These are phyloP conservation scores for Noctua comes DNA, from an alignment of 2,888 invertebrate species.

Conservation along the genomic window DNA sequence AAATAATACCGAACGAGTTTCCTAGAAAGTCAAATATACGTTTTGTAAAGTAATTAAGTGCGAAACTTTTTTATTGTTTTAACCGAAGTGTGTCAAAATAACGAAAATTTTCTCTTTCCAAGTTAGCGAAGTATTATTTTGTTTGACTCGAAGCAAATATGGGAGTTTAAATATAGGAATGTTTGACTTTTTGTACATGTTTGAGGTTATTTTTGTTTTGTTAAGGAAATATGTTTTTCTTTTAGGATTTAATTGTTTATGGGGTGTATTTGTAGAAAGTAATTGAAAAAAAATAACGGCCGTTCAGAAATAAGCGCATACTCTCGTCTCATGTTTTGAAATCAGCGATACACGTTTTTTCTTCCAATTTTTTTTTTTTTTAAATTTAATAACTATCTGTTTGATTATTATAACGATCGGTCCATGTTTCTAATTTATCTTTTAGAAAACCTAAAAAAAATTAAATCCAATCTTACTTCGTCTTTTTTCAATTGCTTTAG, in stretches of 20 bases:
- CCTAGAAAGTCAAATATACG: slow-evolving; percentile 47
- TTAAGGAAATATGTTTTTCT: background rate
- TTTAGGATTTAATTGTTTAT: background rate
- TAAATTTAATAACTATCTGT: too few relatives aligned
- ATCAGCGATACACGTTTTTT: too few relatives aligned
- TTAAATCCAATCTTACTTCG: background rate
- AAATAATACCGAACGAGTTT: slow-evolving; percentile 32
- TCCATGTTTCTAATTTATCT: background rate
- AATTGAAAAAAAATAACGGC: background rate
- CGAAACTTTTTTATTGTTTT: slow-evolving; percentile 60
- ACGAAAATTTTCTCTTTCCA: slow-evolving; percentile 33
- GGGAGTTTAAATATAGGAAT: slow-evolving; percentile 42
- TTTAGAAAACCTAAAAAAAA: background rate
- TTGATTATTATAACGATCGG: too few relatives aligned
- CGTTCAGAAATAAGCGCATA: too few relatives aligned
- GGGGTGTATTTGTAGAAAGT: background rate
- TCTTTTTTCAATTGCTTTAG: background rate
- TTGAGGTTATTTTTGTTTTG: slow-evolving; percentile 3
- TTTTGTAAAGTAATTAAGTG: slow-evolving; percentile 49
- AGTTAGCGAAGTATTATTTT: slow-evolving; percentile 60
- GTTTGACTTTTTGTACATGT: slow-evolving; percentile 10
- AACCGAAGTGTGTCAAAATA: slow-evolving; percentile 60
- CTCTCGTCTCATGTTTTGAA: too few relatives aligned
- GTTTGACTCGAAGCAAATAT: slow-evolving; percentile 60
- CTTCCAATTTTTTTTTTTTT: too few relatives aligned